These are phyloP conservation scores for Troides helena DNA, from an alignment of 2,888 invertebrate genomes.

Conservation along the genomic window DNA sequence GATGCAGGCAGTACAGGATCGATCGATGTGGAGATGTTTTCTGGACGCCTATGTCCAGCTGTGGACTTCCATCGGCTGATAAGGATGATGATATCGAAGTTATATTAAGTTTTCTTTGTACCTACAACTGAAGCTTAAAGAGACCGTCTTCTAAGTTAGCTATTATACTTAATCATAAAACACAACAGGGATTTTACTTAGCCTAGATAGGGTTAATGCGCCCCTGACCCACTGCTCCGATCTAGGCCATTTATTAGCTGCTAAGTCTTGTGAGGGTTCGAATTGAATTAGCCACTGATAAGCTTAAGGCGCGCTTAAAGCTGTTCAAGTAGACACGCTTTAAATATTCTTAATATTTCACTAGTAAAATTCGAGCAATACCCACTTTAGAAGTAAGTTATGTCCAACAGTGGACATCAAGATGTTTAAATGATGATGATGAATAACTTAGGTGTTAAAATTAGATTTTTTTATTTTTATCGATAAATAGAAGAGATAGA, in stretches of 20 bases:
- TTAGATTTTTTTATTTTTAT: too few species aligned
- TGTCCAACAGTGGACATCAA: neutral
- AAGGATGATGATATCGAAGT: neutral
- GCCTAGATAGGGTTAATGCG: conserved; percentile 37
- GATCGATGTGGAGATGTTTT: too few species aligned
- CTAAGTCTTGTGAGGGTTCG: conserved; percentile 17
- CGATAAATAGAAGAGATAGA: too few species aligned
- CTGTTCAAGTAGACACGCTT: neutral
- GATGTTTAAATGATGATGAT: too few species aligned
- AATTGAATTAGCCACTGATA: conserved; percentile 12
- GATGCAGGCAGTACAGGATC: too few species aligned
- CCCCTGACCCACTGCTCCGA: conserved; percentile 28
- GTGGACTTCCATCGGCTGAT: too few species aligned
- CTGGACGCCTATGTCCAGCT: too few species aligned
- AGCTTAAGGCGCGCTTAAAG: conserved; percentile 8
- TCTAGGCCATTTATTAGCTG: conserved; percentile 21
- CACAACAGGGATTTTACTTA: conserved; percentile 12
- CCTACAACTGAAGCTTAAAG: conserved; percentile 33
- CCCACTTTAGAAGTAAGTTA: neutral
- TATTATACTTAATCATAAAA: conserved; percentile 61
- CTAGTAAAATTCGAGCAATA: neutral
- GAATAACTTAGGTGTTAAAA: too few species aligned
- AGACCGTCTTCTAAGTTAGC: conserved; percentile 53
- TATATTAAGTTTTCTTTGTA: neutral
- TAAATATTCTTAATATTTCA: too few species aligned